A percentile compares a stretch with the other conserved stretches of the same genome.
Conservation (phyloP, 2,888 invertebrate species). For the Leucophenga montana region DNA sequence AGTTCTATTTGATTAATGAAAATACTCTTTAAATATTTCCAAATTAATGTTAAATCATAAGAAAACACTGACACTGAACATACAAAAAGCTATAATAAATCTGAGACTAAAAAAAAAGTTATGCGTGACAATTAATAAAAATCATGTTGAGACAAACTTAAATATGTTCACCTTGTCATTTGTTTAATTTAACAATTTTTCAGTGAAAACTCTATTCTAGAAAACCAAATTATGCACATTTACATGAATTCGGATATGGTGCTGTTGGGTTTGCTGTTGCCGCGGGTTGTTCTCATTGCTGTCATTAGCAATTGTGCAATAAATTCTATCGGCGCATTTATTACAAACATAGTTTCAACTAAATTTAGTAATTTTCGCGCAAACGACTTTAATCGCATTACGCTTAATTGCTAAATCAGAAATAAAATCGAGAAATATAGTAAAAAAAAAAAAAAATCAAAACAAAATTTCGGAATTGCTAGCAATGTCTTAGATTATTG, state of each 20-base stretch:
- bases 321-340: constrained; percentile 6
- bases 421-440: neutral
- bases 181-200: neutral
- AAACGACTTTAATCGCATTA: constrained; percentile 7
- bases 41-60: constrained; percentile 20
- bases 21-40: no score
- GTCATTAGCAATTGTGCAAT: constrained; percentile 18
- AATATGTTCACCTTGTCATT: constrained; percentile 36
- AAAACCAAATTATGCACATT: constrained; percentile 1
- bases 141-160: constrained; percentile 36
- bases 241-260: constrained; percentile 20
- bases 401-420: no score
- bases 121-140: constrained; percentile 38
- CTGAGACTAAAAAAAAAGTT: neutral
- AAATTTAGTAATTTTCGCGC: constrained; percentile 15
- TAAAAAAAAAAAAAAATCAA: neutral
- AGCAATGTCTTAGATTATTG: neutral
- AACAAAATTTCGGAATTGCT: constrained; percentile 7
- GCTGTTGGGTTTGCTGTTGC: neutral
- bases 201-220: neutral
- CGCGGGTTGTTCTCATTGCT: constrained; percentile 2
- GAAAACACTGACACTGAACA: neutral
- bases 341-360: neutral
- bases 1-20: no score
- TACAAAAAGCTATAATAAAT: constrained; percentile 11